phyloP scores from a whole-genome alignment of 2,113 vertebrate genomes.

The Columbina picui region DNA sequence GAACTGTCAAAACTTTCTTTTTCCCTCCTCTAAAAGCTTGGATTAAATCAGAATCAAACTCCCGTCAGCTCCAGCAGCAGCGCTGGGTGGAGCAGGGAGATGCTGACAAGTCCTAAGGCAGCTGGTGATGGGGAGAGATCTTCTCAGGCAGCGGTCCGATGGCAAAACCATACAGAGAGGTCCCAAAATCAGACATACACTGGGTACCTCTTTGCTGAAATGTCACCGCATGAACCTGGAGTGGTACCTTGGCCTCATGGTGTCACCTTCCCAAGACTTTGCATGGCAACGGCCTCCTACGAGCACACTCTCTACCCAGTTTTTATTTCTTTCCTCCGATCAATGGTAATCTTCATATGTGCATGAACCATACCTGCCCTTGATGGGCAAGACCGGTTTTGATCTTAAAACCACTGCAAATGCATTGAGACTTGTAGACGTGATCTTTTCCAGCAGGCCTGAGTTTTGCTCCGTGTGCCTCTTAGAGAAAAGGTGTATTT shows the following conservation, averaged over 20 bases:
- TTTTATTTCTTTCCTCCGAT: not conserved
- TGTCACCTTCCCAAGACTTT: not conserved
- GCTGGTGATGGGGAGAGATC: not conserved
- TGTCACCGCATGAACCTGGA: not conserved
- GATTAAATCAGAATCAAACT: conserved; percentile 22
- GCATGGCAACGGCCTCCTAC: not conserved
- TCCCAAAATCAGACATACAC: fast-evolving
- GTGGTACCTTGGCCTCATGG: not conserved
- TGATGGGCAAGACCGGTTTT: not conserved
- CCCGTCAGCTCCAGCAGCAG: not conserved
- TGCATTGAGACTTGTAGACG: not conserved
- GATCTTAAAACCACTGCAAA: not conserved
- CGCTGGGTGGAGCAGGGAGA: not conserved
- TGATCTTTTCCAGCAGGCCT: not conserved
- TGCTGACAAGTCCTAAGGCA: not conserved
- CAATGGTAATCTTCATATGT: not conserved
- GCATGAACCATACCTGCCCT: not conserved
- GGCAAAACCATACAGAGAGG: not conserved
- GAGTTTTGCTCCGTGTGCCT: not conserved
- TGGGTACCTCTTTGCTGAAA: not conserved
- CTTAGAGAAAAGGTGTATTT: not conserved
- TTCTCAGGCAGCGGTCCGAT: not conserved
- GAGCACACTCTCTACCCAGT: not conserved
- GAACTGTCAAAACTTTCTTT: conserved; percentile 54
- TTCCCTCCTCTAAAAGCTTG: conserved; percentile 35